Evolutionary conservation across 2,113 vertebrate genomes (phyloP), one percentile per base, ranked within the genome.

Genomic region (Laterallus jamaicensis): DNA sequence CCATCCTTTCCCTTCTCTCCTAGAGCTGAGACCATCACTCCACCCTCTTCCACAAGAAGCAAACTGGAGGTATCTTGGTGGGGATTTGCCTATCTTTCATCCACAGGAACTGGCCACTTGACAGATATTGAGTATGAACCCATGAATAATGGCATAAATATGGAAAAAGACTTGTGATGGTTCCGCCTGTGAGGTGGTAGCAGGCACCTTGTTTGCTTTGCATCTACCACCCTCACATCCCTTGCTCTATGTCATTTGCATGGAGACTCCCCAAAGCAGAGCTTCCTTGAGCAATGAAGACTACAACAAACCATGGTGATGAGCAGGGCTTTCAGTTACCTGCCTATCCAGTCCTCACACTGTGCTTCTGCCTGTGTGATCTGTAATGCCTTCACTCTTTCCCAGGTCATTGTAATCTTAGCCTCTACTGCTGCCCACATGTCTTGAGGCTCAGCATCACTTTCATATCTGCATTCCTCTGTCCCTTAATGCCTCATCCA

Each of bases 121-220:
- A 26, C 14, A 8, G 11, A 13, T 66, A 35, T 0, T 10, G 29
- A 32, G 12, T 31, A 66, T 28, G 10, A n/a, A 4, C 32, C 21
- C n/a, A 59, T 31, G 35, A 77, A 60, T 32, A 68, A 71, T 19
- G 37, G 7, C 28, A 75, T 59, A 29, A 71, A 71, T 26, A 3
- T 56, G 24, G 44, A 44, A 79, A 88, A 47, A 26, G 15, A 31
- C 5, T 35, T 55, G 39, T 37, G 16, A 60, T 83, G 58, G 47
- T 66, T 73, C 31, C 54, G 16, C 25, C 42, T 64, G 19, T 69
- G 29, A 77, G 16, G 25, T 52, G 22, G 10, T 32, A 81, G 9
- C 12, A 22, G 12, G 28, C 6, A n/a, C 42, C 7, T 68, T 68
- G 16, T 19, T 37, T 47, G 29, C 39, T 39, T 42, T 63, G 24